Percentiles rank a stretch among this genome's conserved stretches.
Evolutionary conservation across 1,140 invertebrate species (phyloP).

Genomic region (Sycophila sp.): DNA sequence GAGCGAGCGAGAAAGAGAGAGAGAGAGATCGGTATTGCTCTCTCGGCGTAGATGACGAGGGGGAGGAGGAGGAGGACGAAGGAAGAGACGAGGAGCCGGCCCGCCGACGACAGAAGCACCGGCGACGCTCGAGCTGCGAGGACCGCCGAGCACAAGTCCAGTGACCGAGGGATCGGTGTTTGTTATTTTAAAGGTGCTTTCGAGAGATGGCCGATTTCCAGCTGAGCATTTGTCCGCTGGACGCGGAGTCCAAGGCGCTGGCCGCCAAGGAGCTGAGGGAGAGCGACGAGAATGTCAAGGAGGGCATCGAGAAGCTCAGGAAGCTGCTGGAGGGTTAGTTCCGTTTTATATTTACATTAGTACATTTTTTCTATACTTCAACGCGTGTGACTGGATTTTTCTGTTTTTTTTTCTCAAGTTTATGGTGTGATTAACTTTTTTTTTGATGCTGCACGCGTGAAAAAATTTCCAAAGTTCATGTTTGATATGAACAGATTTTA

Average conservation of each 20-base stretch:
- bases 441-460: too few relatives aligned
- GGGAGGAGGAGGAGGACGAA: slow-evolving; percentile 21
- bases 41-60: slow-evolving; percentile 23
- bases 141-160: background rate
- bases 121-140: slow-evolving; percentile 10
- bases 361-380: too few relatives aligned
- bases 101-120: slow-evolving; percentile 14
- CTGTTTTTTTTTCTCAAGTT: too few relatives aligned
- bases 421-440: too few relatives aligned
- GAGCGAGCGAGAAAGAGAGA: background rate
- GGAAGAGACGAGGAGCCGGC: slow-evolving; percentile 19
- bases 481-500: too few relatives aligned
- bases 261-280: slow-evolving; percentile 76
- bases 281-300: slow-evolving; percentile 71
- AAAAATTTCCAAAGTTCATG: too few relatives aligned
- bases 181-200: background rate
- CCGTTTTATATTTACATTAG: too few relatives aligned
- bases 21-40: background rate
- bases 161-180: background rate
- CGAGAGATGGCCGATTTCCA: slow-evolving; percentile 29
- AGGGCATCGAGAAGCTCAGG: slow-evolving; percentile 70
- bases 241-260: slow-evolving; percentile 63
- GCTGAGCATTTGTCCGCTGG: slow-evolving; percentile 41
- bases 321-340: slow-evolving; percentile 69
- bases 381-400: too few relatives aligned